These are phyloP conservation scores for Leptinotarsa defecta DNA, from an alignment of 1,140 invertebrate genomes.

Conservation along the genomic window DNA sequence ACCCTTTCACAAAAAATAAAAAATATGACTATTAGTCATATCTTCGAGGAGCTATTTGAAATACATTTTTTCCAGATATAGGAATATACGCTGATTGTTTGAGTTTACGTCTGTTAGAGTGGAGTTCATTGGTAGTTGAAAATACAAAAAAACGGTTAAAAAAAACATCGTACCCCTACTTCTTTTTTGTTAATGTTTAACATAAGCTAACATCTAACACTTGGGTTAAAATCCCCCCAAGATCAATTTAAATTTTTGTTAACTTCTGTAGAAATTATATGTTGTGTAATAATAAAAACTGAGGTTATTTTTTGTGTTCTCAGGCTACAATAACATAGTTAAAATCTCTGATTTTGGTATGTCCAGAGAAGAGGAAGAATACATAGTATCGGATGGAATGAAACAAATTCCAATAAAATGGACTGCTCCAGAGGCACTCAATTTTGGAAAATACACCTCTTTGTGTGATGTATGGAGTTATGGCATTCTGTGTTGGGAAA, in stretches of 20 bases:
- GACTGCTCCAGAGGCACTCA: slow-evolving; percentile 95
- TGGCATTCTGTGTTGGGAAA: slow-evolving; percentile 95
- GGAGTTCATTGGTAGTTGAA: too few relatives aligned
- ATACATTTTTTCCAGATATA: too few relatives aligned
- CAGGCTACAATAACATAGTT: slow-evolving; percentile 79
- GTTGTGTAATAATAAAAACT: neutral
- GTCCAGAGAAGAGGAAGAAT: slow-evolving; percentile 96
- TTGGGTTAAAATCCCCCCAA: too few relatives aligned
- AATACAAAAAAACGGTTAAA: too few relatives aligned
- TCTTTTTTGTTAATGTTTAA: too few relatives aligned
- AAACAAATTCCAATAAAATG: slow-evolving; percentile 98
- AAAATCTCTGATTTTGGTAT: slow-evolving; percentile 99
- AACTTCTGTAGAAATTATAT: neutral
- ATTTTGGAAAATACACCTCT: slow-evolving; percentile 97
- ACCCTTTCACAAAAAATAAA: too few relatives aligned
- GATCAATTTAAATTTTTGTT: too few relatives aligned
- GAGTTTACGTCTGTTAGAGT: too few relatives aligned
- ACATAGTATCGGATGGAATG: slow-evolving; percentile 95
- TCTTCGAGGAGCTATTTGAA: too few relatives aligned
- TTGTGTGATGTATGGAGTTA: slow-evolving; percentile 99
- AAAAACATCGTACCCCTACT: neutral
- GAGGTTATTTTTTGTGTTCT: neutral
- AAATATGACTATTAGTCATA: too few relatives aligned
- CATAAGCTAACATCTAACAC: too few relatives aligned
- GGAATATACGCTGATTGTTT: too few relatives aligned